Evolutionary conservation across 1,140 invertebrate species (phyloP), one percentile per base, ranked within the genome.

Genomic region (Lepidurus packardi): DNA sequence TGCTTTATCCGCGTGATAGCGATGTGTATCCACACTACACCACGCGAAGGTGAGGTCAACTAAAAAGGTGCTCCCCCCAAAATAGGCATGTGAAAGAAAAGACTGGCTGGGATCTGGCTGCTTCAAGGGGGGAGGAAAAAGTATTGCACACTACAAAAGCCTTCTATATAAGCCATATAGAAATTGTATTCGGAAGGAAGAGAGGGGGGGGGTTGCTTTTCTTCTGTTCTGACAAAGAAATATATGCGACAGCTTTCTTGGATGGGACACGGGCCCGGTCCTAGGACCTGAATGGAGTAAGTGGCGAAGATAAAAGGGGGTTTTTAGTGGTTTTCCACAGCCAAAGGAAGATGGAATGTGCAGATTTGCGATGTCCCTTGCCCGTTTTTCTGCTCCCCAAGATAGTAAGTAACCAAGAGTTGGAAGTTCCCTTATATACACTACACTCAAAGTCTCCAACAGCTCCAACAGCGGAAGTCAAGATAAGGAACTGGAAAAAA

Each of bases 231-330:
- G 45, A 0, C 16, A 7, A 65, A 65, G 53, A 65, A 65, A n/a
- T 65, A 65, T 65, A 65, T 21, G 53, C 53, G 53, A 65, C 53
- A 65, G 53, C 53, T 65, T 65, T 65, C 53, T 65, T 16, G 53
- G 53, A 21, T 21, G 53, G 53, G 53, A 65, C 53, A 21, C 21
- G 53, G 53, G 21, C n/a, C 16, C 53, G 53, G 53, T 65, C 16
- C n/a, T 21, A 7, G 53, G 13, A 13, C 53, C 53, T 65, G 53
- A 16, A 16, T 21, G 21, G 8, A 65, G 21, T n/a, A 65, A 65
- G 8, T 65, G 53, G 53, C 16, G 21, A 21, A 21, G 53, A 65
- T n/a, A 65, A 65, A 65, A 65, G 13, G 53, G 53, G 53, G 53
- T 65, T 65, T 65, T 65, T 65, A 65, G 53, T 65, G 53, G 16